phyloP scores from a whole-genome alignment of 2,113 vertebrate species.

The Pantherophis guttatus region DNA sequence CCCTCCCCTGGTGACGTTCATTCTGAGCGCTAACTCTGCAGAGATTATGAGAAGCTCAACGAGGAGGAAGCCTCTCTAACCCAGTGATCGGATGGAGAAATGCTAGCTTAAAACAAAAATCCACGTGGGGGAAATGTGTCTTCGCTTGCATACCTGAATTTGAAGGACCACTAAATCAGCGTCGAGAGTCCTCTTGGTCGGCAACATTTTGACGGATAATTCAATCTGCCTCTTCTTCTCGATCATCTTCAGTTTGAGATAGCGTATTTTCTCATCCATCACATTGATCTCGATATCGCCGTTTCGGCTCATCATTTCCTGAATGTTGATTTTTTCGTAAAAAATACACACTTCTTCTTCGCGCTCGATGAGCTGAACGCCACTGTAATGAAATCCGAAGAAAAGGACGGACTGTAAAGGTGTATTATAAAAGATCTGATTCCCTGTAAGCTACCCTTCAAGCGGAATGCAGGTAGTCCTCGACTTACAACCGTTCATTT shows the following conservation, averaged over 20 bases:
- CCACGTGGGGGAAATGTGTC: background rate
- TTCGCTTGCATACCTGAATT: slow-evolving; percentile 74
- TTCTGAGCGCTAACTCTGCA: background rate
- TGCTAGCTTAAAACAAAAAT: background rate
- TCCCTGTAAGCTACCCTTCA: background rate
- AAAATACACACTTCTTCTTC: slow-evolving; percentile 84
- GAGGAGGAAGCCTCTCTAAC: background rate
- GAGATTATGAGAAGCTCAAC: background rate
- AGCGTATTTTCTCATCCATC: slow-evolving; percentile 79
- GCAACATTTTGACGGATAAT: slow-evolving; percentile 66
- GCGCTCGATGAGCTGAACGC: slow-evolving; percentile 80
- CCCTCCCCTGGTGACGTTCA: background rate
- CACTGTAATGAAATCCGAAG: slow-evolving; percentile 64
- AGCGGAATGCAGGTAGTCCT: background rate
- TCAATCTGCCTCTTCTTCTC: slow-evolving; percentile 79
- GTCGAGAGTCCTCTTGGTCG: slow-evolving; percentile 70
- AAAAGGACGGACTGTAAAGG: background rate
- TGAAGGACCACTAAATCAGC: slow-evolving; percentile 73
- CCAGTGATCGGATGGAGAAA: background rate
- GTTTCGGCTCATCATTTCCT: slow-evolving; percentile 74
- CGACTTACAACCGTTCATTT: too few species aligned
- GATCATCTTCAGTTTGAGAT: slow-evolving; percentile 72
- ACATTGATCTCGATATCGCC: slow-evolving; percentile 72
- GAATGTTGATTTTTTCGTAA: slow-evolving; percentile 79
- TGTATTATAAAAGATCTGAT: fast-evolving